Base-by-base conservation (phyloP, 2,113 vertebrate species). In the Struthidea cinerea region DNA sequence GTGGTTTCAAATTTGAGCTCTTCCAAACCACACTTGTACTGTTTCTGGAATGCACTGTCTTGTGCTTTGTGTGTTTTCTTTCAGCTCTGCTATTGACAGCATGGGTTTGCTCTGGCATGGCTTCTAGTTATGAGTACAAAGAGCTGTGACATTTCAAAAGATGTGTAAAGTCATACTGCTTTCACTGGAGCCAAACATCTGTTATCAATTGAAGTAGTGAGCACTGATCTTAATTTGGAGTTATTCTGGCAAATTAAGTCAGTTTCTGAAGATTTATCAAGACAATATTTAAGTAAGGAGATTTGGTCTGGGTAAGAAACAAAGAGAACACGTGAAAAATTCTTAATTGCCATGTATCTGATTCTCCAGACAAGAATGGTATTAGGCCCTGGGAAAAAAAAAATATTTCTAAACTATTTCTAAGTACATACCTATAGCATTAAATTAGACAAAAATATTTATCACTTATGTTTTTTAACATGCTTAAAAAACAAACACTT, bases 81-180 rank as follows among this genome's bases (percentile, higher is more conserved):
- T 94, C 77, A 81, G 89, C 79, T 95, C 68, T 61, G 65, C 88
- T 93, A 85, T 90, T 94, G 84, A 86, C 73, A 87, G 74, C 53
- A 74, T 57, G 87, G 85, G 80, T 86, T 96, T 96, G 55, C 56
- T 91, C 84, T 93, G 82, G 81, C 90, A 77, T 53, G 17, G 71
- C 44, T 93, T 91, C 73, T 87, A 88, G 35, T 77, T 92, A 69
- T 39, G 46, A 96, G 84, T 91, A 93, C 61, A 92, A 96, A 93
- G 82, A 93, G 50, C 79, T 73, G 86, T 95, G 90, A 95, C 86
- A 97, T 94, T 95, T 95, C 80, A 87, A 89, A 84, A 96, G 84
- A 64, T 91, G 53, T 91, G 88, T 90, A 82, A 93, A 87, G 81
- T 76, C 77, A 84, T 53, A 64, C 46, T 87, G 24, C 56, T 94